phyloP scores from a whole-genome alignment of 2,888 invertebrate species.

The Ophion slaviceki region DNA sequence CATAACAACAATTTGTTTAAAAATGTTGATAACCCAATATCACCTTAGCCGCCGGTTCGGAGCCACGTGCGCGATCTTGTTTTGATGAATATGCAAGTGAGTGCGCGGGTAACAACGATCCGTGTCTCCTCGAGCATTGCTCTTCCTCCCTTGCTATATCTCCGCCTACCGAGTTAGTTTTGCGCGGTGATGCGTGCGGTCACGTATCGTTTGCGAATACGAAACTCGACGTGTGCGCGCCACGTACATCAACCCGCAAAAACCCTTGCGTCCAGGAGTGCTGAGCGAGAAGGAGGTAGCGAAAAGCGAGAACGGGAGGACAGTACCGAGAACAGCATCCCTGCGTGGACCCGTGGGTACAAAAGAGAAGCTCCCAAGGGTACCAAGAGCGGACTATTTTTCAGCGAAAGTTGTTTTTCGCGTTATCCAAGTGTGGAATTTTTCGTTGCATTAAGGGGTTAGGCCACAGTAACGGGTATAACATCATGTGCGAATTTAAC shows the following conservation, averaged over 20 bases:
- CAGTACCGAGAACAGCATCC: neutral
- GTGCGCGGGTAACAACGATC: slow-evolving; percentile 69
- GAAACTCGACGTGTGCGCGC: slow-evolving; percentile 41
- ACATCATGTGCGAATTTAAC: too few species aligned
- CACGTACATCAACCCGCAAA: slow-evolving; percentile 70
- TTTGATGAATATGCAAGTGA: slow-evolving; percentile 75
- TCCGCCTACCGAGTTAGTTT: slow-evolving; percentile 77
- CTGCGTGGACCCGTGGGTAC: neutral
- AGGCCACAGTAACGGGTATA: too few species aligned
- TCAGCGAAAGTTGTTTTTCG: too few species aligned
- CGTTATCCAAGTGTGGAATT: too few species aligned
- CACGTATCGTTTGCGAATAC: slow-evolving; percentile 69
- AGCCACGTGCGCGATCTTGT: slow-evolving; percentile 70
- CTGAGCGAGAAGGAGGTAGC: neutral
- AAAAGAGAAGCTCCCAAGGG: neutral
- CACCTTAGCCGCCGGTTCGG: neutral
- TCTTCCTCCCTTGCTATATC: slow-evolving; percentile 31
- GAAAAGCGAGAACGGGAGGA: slow-evolving; percentile 9
- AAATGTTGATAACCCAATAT: too few species aligned
- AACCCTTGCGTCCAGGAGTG: slow-evolving; percentile 50
- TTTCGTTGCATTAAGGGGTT: too few species aligned
- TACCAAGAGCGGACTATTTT: neutral
- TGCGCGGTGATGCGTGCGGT: slow-evolving; percentile 73
- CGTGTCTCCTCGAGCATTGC: slow-evolving; percentile 66
- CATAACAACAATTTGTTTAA: too few species aligned